Conservation (phyloP, 2,797 vertebrate genomes). For the Zalophus californianus region DNA sequence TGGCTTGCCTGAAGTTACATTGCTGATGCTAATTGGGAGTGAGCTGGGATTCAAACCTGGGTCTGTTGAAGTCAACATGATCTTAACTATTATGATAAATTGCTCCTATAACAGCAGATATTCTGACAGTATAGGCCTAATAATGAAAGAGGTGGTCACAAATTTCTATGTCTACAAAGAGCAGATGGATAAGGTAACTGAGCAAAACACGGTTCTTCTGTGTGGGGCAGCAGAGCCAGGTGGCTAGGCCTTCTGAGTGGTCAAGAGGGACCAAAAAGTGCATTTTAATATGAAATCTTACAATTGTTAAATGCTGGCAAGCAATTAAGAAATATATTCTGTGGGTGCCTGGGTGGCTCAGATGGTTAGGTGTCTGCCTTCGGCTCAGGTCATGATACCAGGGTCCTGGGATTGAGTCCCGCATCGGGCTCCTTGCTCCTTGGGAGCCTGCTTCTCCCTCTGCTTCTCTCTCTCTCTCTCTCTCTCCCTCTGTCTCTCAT, state of each 20-base stretch:
- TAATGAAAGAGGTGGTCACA: neutral
- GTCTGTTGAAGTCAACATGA: neutral
- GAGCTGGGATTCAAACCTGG: neutral
- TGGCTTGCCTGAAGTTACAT: neutral
- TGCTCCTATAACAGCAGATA: neutral
- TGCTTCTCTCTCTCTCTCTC: no score
- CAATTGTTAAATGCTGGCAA: neutral
- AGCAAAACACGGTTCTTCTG: neutral
- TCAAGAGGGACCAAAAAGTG: neutral
- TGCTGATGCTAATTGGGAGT: rapidly evolving
- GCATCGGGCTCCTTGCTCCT: no score
- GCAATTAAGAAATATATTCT: neutral
- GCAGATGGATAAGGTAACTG: rapidly evolving
- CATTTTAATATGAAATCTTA: neutral
- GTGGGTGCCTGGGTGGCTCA: no score
- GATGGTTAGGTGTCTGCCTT: no score
- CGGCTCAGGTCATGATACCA: no score
- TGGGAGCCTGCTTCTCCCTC: no score
- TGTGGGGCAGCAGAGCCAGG: neutral
- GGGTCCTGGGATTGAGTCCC: no score
- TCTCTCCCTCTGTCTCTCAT: no score
- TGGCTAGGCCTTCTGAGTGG: no score
- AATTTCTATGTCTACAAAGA: neutral
- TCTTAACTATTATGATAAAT: neutral
- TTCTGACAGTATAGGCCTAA: rapidly evolving